Evolutionary conservation across 2,113 vertebrate species (phyloP).

Genomic region (Xerus inauris): DNA sequence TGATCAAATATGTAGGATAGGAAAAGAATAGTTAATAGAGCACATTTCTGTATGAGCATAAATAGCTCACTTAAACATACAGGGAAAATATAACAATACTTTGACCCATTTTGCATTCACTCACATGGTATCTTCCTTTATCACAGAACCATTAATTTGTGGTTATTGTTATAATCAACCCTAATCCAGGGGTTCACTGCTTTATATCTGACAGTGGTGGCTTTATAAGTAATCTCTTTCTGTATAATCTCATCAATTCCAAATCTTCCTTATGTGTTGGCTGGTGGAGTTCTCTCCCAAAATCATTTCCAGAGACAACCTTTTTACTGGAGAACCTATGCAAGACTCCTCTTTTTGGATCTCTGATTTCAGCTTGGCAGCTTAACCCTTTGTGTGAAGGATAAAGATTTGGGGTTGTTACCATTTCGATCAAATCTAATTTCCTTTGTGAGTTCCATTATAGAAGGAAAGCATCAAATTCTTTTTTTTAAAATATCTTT

Average conservation of each 20-base stretch:
- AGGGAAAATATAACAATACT: background rate
- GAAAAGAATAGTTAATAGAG: background rate
- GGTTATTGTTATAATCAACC: background rate
- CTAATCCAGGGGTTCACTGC: background rate
- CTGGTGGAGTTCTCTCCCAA: background rate
- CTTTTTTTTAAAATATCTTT: too few species aligned
- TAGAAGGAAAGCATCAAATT: background rate
- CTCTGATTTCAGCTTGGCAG: background rate
- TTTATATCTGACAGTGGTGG: background rate
- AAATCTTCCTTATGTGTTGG: background rate
- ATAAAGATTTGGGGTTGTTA: background rate
- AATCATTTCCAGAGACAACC: background rate
- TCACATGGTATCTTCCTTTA: background rate
- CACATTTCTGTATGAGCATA: background rate
- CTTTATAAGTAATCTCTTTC: background rate
- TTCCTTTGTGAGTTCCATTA: slow-evolving; percentile 17
- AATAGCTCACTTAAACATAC: background rate
- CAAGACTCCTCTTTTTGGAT: background rate
- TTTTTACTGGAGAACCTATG: background rate
- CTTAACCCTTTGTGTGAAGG: background rate
- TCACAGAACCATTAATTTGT: slow-evolving; percentile 12
- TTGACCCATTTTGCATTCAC: slow-evolving; percentile 7
- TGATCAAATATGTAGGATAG: background rate
- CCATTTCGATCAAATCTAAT: background rate
- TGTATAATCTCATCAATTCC: background rate